Conservation (phyloP, 2,797 vertebrate species). For the Crax fasciolata region DNA sequence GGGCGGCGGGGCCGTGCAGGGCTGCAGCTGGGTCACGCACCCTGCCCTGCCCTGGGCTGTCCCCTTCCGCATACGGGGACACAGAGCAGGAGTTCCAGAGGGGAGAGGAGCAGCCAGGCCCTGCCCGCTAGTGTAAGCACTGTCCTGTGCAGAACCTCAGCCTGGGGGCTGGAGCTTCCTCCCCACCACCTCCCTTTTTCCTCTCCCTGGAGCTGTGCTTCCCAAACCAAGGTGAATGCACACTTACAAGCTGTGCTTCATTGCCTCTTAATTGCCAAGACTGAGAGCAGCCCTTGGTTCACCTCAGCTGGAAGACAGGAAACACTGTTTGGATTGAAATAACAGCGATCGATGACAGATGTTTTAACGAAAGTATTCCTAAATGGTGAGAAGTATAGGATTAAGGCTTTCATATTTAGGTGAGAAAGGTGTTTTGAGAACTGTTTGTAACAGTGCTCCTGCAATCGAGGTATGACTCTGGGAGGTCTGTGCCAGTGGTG, state of each 20-base stretch:
- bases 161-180: not conserved
- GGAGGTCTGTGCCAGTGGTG: not conserved
- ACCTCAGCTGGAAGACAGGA: not conserved
- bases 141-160: not conserved
- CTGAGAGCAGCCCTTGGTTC: not conserved
- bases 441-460: not conserved
- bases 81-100: not conserved
- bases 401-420: not conserved
- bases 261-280: not conserved
- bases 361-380: not conserved
- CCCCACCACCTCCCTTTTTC: fast-evolving
- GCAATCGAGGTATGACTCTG: not conserved
- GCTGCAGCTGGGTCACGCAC: not conserved
- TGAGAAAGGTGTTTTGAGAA: not conserved
- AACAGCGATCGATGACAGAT: not conserved
- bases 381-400: not conserved
- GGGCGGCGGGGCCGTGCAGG: too few species aligned
- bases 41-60: too few species aligned
- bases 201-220: not conserved
- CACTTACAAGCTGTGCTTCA: not conserved
- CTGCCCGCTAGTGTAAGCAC: not conserved
- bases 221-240: not conserved
- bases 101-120: not conserved
- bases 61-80: too few species aligned
- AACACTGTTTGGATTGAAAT: not conserved